A percentile compares a stretch with the other conserved stretches of the same genome.
Evolutionary conservation across 2,888 invertebrate species (phyloP).

Genomic region (Agrypnus murinus): DNA sequence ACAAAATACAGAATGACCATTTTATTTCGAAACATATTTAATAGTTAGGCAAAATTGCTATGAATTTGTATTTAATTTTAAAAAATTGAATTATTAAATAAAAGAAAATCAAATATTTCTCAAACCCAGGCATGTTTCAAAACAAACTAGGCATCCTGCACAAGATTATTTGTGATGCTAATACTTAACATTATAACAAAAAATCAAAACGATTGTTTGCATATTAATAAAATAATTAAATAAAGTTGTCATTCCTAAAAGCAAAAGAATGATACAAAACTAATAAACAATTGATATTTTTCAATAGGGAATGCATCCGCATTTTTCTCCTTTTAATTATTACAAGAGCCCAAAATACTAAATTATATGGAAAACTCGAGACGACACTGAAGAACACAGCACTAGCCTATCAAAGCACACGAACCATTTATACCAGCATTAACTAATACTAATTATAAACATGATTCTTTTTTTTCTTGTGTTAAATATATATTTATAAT

Average conservation of each 20-base stretch:
- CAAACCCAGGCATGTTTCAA: no score
- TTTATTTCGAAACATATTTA: no score
- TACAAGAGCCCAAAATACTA: constrained; percentile 24
- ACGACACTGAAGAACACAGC: constrained; percentile 50
- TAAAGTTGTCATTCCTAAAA: constrained; percentile 11
- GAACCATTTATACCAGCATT: constrained; percentile 70
- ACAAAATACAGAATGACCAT: no score
- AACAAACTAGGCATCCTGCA: no score
- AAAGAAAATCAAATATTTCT: no score
- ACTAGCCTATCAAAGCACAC: constrained; percentile 69
- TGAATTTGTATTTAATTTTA: no score
- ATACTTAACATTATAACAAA: no score
- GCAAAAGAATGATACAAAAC: not conserved
- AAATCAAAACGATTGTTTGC: no score
- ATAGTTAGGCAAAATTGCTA: no score
- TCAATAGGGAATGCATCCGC: constrained; percentile 9
- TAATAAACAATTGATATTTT: constrained; percentile 1
- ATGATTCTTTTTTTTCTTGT: constrained; percentile 66
- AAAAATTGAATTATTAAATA: no score
- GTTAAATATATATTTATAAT: constrained; percentile 66
- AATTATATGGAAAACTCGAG: constrained; percentile 43
- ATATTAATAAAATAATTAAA: no score
- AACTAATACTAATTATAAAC: constrained; percentile 69
- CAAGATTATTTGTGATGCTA: no score
- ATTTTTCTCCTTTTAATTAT: constrained; percentile 4